Evolutionary conservation across 2,888 invertebrate species (phyloP).

Genomic region (Megamerina dolium): DNA sequence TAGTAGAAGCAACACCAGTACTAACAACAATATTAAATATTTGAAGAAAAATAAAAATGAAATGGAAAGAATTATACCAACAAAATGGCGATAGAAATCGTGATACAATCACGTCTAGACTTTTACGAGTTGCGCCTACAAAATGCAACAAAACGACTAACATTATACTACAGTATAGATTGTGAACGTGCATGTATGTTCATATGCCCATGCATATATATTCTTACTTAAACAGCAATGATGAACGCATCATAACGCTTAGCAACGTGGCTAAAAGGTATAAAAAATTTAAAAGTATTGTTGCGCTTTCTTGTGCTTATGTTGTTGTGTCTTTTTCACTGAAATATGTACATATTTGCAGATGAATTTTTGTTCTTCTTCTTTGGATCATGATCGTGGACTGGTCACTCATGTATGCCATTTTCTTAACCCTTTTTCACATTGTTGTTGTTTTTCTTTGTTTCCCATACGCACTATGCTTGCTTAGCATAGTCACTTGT

Average conservation of each 20-base stretch:
- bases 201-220: too few species aligned
- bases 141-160: constrained; percentile 16
- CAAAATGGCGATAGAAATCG: constrained; percentile 46
- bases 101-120: constrained; percentile 47
- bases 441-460: too few species aligned
- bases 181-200: too few species aligned
- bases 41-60: not conserved
- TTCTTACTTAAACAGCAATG: too few species aligned
- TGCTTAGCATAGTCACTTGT: too few species aligned
- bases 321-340: constrained; percentile 2
- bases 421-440: too few species aligned
- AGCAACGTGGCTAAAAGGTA: constrained; percentile 9
- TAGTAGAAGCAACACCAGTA: constrained; percentile 3
- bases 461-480: too few species aligned
- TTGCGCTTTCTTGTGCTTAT: constrained; percentile 7
- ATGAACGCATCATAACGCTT: constrained; percentile 12
- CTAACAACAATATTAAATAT: not conserved
- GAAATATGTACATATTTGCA: constrained; percentile 9
- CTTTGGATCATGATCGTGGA: constrained; percentile 16
- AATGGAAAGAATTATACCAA: constrained; percentile 9
- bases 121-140: constrained; percentile 44
- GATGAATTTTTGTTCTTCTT: constrained; percentile 11
- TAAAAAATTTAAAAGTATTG: not conserved
- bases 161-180: too few species aligned
- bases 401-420: too few species aligned